phyloP scores from a whole-genome alignment of 2,113 vertebrate genomes.

The Malurus melanocephalus region DNA sequence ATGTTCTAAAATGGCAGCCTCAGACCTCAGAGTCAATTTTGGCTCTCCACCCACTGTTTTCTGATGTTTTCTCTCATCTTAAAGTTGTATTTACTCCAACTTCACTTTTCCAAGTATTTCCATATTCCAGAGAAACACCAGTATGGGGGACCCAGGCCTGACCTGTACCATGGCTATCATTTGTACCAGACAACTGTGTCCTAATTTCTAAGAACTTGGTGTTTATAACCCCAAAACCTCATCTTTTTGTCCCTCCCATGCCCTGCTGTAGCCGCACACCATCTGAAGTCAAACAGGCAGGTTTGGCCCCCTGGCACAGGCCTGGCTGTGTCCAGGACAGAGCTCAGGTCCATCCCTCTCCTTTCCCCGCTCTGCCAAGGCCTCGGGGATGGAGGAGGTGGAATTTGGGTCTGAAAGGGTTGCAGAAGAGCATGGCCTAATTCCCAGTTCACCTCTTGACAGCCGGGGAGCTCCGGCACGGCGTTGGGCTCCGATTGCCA shows the following conservation, averaged over 20 bases:
- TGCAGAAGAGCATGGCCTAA: background rate
- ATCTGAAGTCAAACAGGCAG: background rate
- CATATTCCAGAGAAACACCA: background rate
- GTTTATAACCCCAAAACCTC: background rate
- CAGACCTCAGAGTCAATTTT: background rate
- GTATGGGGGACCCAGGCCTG: background rate
- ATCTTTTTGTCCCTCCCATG: background rate
- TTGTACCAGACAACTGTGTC: background rate
- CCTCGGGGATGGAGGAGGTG: background rate
- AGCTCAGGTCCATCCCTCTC: background rate
- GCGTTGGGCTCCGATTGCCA: background rate
- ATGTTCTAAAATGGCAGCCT: background rate
- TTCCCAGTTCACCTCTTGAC: conserved; percentile 63
- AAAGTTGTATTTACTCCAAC: background rate
- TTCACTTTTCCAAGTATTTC: background rate
- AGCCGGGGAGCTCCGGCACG: conserved; percentile 67
- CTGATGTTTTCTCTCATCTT: background rate
- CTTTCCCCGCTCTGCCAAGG: background rate
- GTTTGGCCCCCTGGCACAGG: background rate
- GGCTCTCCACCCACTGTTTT: background rate
- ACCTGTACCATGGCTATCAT: rapidly evolving
- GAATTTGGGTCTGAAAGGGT: background rate
- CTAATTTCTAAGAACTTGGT: background rate
- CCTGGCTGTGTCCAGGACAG: rapidly evolving
- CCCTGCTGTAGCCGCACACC: background rate